These are phyloP conservation scores for Cricetomys ansorgei DNA, from an alignment of 2,113 vertebrate genomes.

Conservation along the genomic window DNA sequence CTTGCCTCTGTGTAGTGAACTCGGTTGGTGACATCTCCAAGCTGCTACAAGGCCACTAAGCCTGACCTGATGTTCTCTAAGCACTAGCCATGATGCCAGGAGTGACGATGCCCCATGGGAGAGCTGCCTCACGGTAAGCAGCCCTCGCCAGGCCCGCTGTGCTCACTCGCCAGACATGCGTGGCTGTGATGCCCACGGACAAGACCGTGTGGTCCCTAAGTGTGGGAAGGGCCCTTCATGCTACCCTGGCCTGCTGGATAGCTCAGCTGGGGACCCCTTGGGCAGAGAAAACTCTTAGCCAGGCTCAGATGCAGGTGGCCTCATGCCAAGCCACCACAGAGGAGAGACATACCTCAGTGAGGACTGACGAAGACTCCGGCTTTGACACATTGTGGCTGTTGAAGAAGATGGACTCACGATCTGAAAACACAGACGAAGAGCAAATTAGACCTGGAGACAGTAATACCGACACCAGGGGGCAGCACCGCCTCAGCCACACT, in stretches of 20 bases:
- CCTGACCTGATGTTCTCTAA: rapidly evolving
- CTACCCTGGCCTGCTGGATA: not conserved
- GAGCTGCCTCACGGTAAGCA: not conserved
- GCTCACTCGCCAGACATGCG: rapidly evolving
- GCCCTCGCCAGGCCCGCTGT: not conserved
- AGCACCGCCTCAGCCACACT: conserved; percentile 37
- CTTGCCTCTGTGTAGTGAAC: not conserved
- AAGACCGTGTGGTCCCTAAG: rapidly evolving
- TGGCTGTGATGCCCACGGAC: not conserved
- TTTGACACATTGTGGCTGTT: conserved; percentile 99
- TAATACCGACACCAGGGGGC: conserved; percentile 81
- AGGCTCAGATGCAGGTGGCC: not conserved
- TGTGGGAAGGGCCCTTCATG: not conserved
- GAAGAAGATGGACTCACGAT: conserved; percentile 99
- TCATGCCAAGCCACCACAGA: rapidly evolving
- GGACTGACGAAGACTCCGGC: conserved; percentile 96
- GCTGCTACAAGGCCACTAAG: not conserved
- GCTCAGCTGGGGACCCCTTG: not conserved
- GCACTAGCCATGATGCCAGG: rapidly evolving
- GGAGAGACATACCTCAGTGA: conserved; percentile 93
- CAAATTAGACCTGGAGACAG: not conserved
- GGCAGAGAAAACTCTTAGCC: not conserved
- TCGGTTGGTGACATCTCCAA: not conserved
- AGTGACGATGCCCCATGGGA: not conserved
- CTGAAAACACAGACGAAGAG: conserved; percentile 84